Conservation (phyloP, 2,888 invertebrate genomes). For the Parthenolecanium corni region DNA sequence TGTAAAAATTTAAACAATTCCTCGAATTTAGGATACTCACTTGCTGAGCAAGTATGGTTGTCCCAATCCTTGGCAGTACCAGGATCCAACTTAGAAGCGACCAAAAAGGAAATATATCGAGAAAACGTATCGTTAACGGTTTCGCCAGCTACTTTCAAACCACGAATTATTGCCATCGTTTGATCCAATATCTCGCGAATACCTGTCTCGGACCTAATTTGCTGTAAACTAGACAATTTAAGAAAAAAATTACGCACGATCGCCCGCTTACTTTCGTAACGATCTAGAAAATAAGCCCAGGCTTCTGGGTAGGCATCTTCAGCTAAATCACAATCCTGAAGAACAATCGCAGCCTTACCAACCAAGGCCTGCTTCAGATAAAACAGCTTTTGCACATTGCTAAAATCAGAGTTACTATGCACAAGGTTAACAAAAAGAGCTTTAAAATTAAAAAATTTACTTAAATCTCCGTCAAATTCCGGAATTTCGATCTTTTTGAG, state of each 20-base stretch:
- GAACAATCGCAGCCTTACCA: not conserved
- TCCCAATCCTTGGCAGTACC: not conserved
- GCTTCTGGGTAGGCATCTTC: not conserved
- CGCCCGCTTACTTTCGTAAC: not conserved
- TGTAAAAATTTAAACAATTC: not conserved
- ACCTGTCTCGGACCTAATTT: not conserved
- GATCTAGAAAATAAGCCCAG: not conserved
- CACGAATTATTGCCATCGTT: not conserved
- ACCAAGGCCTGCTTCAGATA: not conserved
- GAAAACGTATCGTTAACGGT: not conserved
- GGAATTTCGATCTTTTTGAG: not conserved
- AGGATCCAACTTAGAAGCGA: not conserved
- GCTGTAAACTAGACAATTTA: not conserved
- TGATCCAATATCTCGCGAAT: not conserved
- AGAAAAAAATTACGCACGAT: not conserved
- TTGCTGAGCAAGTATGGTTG: not conserved
- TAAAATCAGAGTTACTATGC: not conserved
- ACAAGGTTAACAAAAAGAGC: not conserved
- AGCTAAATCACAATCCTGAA: not conserved
- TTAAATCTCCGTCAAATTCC: not conserved
- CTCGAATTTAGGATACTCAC: not conserved
- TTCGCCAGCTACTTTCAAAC: not conserved
- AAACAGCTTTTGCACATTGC: not conserved
- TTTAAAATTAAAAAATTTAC: not conserved
- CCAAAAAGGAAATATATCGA: not conserved